Percentiles rank a stretch among this genome's conserved stretches.
Evolutionary conservation across 1,140 invertebrate genomes (phyloP).

Genomic region (Drosophila nigrodunni): DNA sequence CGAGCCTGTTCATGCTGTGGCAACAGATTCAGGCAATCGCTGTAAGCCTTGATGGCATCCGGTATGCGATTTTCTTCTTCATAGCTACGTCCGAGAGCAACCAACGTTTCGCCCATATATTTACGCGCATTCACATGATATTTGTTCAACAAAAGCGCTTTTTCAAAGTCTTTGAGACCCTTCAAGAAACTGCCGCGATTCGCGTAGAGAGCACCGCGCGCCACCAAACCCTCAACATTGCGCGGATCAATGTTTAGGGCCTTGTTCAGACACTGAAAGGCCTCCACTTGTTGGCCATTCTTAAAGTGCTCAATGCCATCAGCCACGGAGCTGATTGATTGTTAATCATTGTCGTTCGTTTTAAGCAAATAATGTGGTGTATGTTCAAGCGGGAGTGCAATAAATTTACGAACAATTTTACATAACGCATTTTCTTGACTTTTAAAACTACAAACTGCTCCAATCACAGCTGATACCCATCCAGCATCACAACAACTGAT

Average conservation of each 20-base stretch:
- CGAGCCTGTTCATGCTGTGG: conserved; percentile 94
- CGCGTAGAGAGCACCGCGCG: conserved; percentile 96
- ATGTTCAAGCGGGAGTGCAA: conserved; percentile 20
- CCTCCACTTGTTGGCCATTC: conserved; percentile 94
- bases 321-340: conserved; percentile 89
- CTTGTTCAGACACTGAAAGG: conserved; percentile 97
- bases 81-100: conserved; percentile 93
- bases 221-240: conserved; percentile 97
- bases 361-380: conserved; percentile 13
- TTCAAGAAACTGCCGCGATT: conserved; percentile 97
- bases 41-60: conserved; percentile 93
- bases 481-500: conserved; percentile 3
- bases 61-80: conserved; percentile 93
- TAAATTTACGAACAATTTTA: conserved; percentile 34
- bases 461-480: conserved; percentile 18
- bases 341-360: background rate
- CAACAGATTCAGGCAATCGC: conserved; percentile 91
- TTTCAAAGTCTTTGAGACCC: conserved; percentile 97
- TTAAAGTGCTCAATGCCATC: conserved; percentile 98
- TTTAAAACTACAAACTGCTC: background rate
- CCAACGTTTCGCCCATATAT: conserved; percentile 96
- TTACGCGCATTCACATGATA: conserved; percentile 97
- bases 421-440: conserved; percentile 23
- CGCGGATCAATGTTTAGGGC: conserved; percentile 95
- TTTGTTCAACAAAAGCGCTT: conserved; percentile 93